Evolutionary conservation across 2,888 invertebrate species (phyloP).

Genomic region (Amiota minor): DNA sequence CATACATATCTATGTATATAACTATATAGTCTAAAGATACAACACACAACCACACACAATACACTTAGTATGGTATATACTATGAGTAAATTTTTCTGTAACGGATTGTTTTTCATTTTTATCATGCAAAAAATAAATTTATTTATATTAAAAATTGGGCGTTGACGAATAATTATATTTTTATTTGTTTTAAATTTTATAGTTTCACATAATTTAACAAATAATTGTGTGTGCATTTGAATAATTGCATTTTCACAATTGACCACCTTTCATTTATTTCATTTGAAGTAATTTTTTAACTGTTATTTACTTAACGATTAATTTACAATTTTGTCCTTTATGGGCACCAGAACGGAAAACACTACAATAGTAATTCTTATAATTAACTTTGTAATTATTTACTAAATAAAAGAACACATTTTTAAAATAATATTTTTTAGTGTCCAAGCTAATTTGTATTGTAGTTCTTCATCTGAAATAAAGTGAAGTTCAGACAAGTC

Average conservation of each 20-base stretch:
- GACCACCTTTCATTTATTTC: not conserved
- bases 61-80: not conserved
- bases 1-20: not conserved
- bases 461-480: no score
- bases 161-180: conserved; percentile 54
- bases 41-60: not conserved
- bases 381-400: no score
- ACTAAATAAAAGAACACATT: no score
- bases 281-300: no score
- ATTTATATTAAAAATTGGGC: conserved; percentile 51
- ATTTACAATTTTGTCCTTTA: no score
- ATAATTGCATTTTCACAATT: conserved; percentile 10
- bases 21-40: not conserved
- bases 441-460: no score
- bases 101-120: conserved; percentile 60
- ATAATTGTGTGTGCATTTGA: conserved; percentile 8
- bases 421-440: no score
- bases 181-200: conserved; percentile 45
- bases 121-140: conserved; percentile 31
- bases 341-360: no score
- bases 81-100: conserved; percentile 13
- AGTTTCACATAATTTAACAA: conserved; percentile 26
- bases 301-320: no score
- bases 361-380: no score
- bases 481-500: no score